Evolutionary conservation across 2,113 vertebrate genomes (phyloP).

Genomic region (Chitala chitala): DNA sequence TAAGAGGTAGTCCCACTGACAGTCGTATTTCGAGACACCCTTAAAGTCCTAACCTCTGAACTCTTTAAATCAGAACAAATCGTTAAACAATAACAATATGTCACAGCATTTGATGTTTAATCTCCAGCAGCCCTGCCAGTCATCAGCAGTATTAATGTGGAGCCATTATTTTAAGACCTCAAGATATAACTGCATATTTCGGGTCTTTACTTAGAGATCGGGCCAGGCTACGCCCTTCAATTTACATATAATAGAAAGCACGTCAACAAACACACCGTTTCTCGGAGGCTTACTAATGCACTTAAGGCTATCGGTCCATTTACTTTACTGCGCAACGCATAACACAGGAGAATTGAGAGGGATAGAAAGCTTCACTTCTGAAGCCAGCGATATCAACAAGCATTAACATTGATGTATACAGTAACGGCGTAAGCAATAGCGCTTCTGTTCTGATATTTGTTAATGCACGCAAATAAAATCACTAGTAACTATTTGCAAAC

Average conservation of each 20-base stretch:
- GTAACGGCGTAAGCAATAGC: neutral
- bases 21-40: too few relatives aligned
- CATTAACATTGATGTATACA: neutral
- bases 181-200: neutral
- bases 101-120: too few relatives aligned
- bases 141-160: neutral
- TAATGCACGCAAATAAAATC: neutral
- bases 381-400: conserved; percentile 19
- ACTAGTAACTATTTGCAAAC: neutral
- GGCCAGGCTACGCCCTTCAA: neutral
- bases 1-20: too few relatives aligned
- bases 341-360: too few relatives aligned
- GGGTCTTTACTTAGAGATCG: neutral
- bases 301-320: neutral
- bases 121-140: too few relatives aligned
- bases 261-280: neutral
- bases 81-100: too few relatives aligned
- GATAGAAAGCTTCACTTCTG: neutral
- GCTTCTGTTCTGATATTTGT: neutral
- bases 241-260: neutral
- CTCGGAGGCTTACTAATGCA: neutral
- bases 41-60: too few relatives aligned
- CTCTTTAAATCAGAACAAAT: too few relatives aligned
- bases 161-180: neutral
- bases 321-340: neutral